phyloP scores from a whole-genome alignment of 1,140 invertebrate genomes.

The Vanessa atalanta region DNA sequence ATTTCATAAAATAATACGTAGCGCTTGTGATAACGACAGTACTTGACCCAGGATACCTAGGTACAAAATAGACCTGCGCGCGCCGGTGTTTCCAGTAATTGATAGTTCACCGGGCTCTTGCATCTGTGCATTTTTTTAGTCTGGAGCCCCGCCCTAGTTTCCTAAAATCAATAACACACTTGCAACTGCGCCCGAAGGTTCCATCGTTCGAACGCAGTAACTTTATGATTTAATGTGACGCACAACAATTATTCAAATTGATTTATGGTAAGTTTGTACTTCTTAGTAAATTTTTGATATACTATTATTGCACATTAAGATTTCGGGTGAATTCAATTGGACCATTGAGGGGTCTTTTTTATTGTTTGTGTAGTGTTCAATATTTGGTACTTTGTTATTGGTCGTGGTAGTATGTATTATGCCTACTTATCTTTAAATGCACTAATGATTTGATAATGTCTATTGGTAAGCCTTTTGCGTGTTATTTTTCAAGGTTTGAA shows the following conservation, averaged over 20 bases:
- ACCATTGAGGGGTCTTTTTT: too few species aligned
- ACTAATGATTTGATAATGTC: not conserved
- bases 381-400: too few species aligned
- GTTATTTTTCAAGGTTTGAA: constrained; percentile 16
- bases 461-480: constrained; percentile 7
- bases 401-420: too few species aligned
- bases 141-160: constrained; percentile 17
- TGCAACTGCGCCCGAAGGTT: not conserved
- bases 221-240: not conserved
- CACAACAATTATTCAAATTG: not conserved
- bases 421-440: not conserved
- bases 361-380: too few species aligned
- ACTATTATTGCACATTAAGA: too few species aligned
- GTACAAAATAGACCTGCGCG: constrained; percentile 17
- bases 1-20: not conserved
- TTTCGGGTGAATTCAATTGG: too few species aligned
- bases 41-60: constrained; percentile 17
- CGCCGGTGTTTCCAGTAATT: constrained; percentile 21
- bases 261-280: not conserved
- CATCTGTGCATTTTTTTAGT: constrained; percentile 18
- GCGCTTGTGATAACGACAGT: not conserved
- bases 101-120: constrained; percentile 18
- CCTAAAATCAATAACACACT: constrained; percentile 26
- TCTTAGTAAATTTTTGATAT: too few species aligned
- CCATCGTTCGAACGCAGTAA: not conserved